A percentile compares a stretch with the other conserved stretches of the same genome.
phyloP scores from a whole-genome alignment of 2,113 vertebrate genomes.

The Geococcyx californianus region DNA sequence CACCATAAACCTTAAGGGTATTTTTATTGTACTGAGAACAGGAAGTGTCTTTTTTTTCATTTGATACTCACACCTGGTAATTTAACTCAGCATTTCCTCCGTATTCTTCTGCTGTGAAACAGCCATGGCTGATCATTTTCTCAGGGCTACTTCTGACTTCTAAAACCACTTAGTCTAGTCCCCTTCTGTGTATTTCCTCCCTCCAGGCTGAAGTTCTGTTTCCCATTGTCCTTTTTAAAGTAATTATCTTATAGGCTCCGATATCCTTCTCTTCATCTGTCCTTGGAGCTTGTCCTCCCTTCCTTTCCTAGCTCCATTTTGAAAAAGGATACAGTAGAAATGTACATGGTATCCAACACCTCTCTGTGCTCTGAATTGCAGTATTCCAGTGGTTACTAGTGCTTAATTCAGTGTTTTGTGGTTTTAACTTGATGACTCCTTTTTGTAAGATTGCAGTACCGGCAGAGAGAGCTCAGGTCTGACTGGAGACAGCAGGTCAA shows the following conservation, averaged over 20 bases:
- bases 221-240: not conserved
- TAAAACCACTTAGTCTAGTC: not conserved
- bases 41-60: not conserved
- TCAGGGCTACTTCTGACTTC: not conserved
- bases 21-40: not conserved
- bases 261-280: not conserved
- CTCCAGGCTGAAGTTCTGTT: not conserved
- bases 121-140: not conserved
- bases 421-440: not conserved
- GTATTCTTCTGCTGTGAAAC: not conserved
- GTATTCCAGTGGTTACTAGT: not conserved
- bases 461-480: rapidly evolving
- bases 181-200: not conserved
- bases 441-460: not conserved
- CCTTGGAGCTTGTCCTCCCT: not conserved
- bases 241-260: not conserved
- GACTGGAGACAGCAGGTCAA: not conserved
- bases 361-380: not conserved
- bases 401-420: not conserved
- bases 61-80: not conserved
- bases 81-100: not conserved
- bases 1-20: not conserved
- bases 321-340: not conserved
- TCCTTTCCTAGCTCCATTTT: not conserved
- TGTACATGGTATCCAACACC: rapidly evolving